phyloP scores from a whole-genome alignment of 2,888 invertebrate genomes.

The Drosophila buzzatii region DNA sequence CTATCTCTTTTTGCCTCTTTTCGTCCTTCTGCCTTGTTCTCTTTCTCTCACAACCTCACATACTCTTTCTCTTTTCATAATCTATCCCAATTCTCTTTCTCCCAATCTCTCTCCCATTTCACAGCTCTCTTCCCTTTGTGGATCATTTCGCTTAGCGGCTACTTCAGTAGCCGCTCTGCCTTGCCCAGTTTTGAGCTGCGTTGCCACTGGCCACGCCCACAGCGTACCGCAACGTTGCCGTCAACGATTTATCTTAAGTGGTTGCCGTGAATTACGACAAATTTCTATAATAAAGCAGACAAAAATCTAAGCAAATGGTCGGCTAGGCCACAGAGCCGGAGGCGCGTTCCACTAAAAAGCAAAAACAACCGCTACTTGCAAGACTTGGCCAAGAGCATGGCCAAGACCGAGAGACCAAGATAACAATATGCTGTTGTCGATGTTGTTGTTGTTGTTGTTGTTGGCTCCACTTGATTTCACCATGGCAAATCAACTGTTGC shows the following conservation, averaged over 20 bases:
- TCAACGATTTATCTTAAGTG: constrained; percentile 80
- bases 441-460: constrained; percentile 15
- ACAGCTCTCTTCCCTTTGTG: neutral
- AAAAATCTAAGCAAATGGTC: constrained; percentile 75
- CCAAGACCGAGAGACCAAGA: constrained; percentile 34
- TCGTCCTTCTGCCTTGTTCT: too few relatives aligned
- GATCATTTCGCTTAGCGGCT: constrained; percentile 42
- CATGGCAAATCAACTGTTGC: constrained; percentile 51
- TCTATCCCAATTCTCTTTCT: too few relatives aligned
- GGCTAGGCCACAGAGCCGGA: constrained; percentile 28
- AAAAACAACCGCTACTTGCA: constrained; percentile 72
- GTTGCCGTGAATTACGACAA: constrained; percentile 77
- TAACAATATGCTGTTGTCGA: constrained; percentile 59
- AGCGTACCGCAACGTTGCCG: constrained; percentile 8
- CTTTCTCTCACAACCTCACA: too few relatives aligned
- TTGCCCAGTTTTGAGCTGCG: constrained; percentile 13
- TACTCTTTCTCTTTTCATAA: neutral
- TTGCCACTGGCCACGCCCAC: constrained; percentile 57
- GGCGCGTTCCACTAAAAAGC: constrained; percentile 44
- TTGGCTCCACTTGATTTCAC: constrained; percentile 42
- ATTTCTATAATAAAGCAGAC: constrained; percentile 82
- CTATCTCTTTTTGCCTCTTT: too few relatives aligned
- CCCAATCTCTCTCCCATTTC: neutral
- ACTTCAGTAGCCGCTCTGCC: constrained; percentile 67
- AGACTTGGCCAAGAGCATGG: constrained; percentile 51